Evolutionary conservation across 2,797 vertebrate species (phyloP).

Genomic region (Luscinia luscinia): DNA sequence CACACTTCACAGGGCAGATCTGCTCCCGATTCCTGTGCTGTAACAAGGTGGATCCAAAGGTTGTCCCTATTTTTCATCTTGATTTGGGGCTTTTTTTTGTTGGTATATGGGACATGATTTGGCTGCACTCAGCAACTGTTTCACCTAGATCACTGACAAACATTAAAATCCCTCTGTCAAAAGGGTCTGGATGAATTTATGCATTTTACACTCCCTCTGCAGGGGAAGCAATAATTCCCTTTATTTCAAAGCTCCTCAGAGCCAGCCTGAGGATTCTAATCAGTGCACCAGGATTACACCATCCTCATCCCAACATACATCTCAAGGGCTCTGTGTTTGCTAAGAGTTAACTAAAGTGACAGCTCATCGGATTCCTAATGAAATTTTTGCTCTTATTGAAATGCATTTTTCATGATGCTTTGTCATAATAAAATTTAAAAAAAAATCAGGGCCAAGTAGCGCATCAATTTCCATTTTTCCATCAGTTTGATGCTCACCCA

Average conservation of each 20-base stretch:
- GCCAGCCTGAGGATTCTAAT: neutral
- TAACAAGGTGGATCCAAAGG: neutral
- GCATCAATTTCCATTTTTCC: neutral
- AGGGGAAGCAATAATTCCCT: neutral
- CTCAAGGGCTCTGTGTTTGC: neutral
- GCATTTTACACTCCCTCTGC: neutral
- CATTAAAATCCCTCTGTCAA: neutral
- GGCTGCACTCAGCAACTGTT: neutral
- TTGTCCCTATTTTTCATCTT: neutral
- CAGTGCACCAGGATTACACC: neutral
- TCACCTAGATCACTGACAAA: neutral
- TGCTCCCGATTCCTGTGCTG: rapidly evolving
- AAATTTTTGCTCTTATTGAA: neutral
- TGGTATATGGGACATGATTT: neutral
- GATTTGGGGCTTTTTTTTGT: neutral
- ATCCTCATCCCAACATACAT: neutral
- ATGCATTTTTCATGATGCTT: neutral
- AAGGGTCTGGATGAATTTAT: neutral
- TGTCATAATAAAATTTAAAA: neutral
- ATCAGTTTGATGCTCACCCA: neutral
- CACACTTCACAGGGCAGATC: neutral
- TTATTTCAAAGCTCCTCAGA: neutral
- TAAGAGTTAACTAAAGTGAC: neutral
- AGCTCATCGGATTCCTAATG: neutral
- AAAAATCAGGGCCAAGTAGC: neutral